A percentile compares a stretch with the other conserved stretches of the same genome.
Conservation (phyloP, 2,113 vertebrate species). For the Stomatorhinus ivindoensis region DNA sequence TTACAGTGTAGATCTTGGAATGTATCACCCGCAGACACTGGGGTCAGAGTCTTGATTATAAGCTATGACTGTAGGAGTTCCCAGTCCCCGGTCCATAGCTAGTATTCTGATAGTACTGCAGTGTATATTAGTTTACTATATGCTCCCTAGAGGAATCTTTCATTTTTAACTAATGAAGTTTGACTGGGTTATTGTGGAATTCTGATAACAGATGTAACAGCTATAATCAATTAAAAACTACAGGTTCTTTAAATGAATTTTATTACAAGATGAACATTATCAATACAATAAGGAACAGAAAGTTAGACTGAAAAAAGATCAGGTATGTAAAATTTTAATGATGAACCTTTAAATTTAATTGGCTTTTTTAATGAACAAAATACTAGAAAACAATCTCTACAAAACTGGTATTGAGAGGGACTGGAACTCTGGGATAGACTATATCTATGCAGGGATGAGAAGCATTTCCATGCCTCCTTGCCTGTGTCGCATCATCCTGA, state of each 20-base stretch:
- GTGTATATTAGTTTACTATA: neutral
- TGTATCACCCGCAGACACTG: neutral
- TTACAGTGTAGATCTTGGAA: neutral
- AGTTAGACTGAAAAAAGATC: neutral
- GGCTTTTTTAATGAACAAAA: neutral
- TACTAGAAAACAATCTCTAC: neutral
- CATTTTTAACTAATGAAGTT: neutral
- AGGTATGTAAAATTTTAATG: neutral
- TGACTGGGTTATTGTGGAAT: neutral
- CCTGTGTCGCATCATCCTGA: neutral
- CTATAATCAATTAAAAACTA: neutral
- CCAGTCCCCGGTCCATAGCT: neutral
- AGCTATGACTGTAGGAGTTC: neutral
- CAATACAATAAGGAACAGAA: neutral
- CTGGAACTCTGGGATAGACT: neutral
- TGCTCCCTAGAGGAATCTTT: neutral
- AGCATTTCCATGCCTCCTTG: neutral
- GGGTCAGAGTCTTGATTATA: neutral
- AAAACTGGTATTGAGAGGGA: neutral
- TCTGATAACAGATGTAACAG: neutral
- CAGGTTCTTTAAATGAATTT: neutral
- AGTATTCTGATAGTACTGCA: neutral
- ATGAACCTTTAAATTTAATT: neutral
- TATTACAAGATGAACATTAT: neutral
- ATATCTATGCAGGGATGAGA: neutral